These are phyloP conservation scores for Spodoptera littoralis DNA, from an alignment of 2,888 invertebrate species.

Conservation along the genomic window DNA sequence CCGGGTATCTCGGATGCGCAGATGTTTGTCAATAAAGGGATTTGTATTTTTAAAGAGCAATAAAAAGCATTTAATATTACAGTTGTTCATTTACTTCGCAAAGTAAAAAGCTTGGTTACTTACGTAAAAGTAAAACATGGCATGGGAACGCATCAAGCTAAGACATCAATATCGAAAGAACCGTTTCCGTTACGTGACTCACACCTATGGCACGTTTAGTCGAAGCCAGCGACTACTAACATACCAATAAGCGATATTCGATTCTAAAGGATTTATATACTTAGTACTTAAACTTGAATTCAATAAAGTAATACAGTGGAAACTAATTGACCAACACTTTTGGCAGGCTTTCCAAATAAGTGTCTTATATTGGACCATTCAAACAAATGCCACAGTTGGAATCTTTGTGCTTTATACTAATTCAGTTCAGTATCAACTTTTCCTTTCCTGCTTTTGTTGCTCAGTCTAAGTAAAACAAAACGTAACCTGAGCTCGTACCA, in stretches of 20 bases:
- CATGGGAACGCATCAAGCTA: conserved; percentile 77
- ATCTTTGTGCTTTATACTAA: conserved; percentile 1
- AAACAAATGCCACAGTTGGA: conserved; percentile 1
- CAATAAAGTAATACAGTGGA: no score
- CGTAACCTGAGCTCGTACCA: conserved; percentile 65
- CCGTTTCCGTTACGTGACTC: conserved; percentile 88
- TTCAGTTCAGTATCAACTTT: conserved; percentile 4
- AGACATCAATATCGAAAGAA: conserved; percentile 83
- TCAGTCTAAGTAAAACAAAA: conserved; percentile 35
- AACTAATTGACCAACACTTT: no score
- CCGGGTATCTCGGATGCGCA: conserved; percentile 70
- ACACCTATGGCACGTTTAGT: conserved; percentile 83
- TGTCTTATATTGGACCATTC: background rate
- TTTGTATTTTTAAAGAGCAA: conserved; percentile 55
- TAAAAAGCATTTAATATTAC: conserved; percentile 56
- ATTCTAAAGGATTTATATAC: conserved; percentile 37
- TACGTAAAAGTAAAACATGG: conserved; percentile 70
- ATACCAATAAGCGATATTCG: conserved; percentile 73
- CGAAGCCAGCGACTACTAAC: conserved; percentile 79
- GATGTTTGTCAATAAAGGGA: conserved; percentile 82
- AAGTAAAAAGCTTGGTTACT: conserved; percentile 48
- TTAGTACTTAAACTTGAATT: no score
- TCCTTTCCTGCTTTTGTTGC: conserved; percentile 41
- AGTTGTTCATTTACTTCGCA: conserved; percentile 42
- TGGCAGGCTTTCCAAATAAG: no score